Percentiles rank a stretch among this genome's conserved stretches.
Evolutionary conservation across 2,888 invertebrate genomes (phyloP).

Genomic region (Hydraecia micacea): DNA sequence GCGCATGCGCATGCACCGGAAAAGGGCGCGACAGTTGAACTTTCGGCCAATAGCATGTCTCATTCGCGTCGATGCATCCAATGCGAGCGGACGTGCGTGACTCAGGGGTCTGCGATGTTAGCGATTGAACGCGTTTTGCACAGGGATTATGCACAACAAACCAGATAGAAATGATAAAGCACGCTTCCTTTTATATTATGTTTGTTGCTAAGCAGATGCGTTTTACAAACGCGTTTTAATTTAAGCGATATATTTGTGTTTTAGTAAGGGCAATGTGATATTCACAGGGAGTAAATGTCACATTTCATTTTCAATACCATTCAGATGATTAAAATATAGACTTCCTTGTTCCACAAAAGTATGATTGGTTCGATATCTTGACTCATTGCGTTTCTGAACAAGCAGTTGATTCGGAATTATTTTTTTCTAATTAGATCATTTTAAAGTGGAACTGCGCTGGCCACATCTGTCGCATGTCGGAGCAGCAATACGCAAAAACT

Average conservation of each 20-base stretch:
- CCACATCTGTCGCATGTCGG: background rate
- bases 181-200: slow-evolving; percentile 26
- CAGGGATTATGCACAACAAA: slow-evolving; percentile 39
- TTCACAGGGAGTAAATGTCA: background rate
- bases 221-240: background rate
- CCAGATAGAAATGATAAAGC: slow-evolving; percentile 38
- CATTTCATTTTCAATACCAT: background rate
- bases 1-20: slow-evolving; percentile 79
- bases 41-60: slow-evolving; percentile 73
- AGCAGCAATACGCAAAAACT: background rate
- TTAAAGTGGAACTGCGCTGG: background rate
- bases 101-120: slow-evolving; percentile 64
- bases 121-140: slow-evolving; percentile 52
- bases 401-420: too few relatives aligned
- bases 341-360: slow-evolving; percentile 35
- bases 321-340: background rate
- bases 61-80: slow-evolving; percentile 73
- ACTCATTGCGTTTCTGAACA: background rate
- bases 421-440: background rate
- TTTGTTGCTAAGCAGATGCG: slow-evolving; percentile 8
- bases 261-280: background rate
- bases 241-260: background rate
- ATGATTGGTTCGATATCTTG: background rate
- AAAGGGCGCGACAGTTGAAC: slow-evolving; percentile 85
- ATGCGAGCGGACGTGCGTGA: slow-evolving; percentile 75